phyloP scores from a whole-genome alignment of 2,888 invertebrate species.

The Thelaira solivaga region DNA sequence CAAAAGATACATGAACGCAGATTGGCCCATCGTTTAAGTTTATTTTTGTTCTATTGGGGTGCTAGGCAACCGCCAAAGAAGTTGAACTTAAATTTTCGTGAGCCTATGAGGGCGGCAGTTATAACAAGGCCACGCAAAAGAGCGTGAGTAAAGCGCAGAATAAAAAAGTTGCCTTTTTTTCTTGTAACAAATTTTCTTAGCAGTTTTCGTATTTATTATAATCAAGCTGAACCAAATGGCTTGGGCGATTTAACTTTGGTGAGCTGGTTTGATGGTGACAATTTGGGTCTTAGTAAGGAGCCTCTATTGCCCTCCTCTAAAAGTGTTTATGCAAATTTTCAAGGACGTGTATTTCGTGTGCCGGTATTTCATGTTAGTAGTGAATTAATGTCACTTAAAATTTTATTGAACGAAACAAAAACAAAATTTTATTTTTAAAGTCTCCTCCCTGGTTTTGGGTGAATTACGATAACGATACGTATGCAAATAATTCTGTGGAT shows the following conservation, averaged over 20 bases:
- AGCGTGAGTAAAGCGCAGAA: conserved; percentile 66
- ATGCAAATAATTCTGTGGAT: conserved; percentile 41
- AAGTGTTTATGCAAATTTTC: conserved; percentile 82
- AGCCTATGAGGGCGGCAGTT: conserved; percentile 80
- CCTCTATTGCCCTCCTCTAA: conserved; percentile 82
- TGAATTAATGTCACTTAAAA: no score
- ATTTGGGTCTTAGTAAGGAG: conserved; percentile 81
- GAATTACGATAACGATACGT: conserved; percentile 79
- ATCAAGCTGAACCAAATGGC: conserved; percentile 82
- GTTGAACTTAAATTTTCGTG: conserved; percentile 68
- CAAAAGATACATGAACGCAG: conserved; percentile 70
- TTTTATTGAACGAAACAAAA: background rate
- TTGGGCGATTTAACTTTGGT: conserved; percentile 81
- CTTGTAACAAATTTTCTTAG: background rate
- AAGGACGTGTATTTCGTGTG: conserved; percentile 81
- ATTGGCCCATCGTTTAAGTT: conserved; percentile 72
- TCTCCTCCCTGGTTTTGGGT: conserved; percentile 89
- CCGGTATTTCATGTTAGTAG: conserved; percentile 86
- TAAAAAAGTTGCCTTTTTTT: background rate
- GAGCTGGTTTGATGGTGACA: conserved; percentile 84
- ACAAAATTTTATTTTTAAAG: conserved; percentile 69
- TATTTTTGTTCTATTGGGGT: conserved; percentile 85
- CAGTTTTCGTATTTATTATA: conserved; percentile 85
- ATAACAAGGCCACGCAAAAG: conserved; percentile 79
- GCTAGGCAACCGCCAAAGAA: conserved; percentile 78